Evolutionary conservation across 2,113 vertebrate genomes (phyloP), one percentile per base, ranked within the genome.

Genomic region (Chitala chitala): DNA sequence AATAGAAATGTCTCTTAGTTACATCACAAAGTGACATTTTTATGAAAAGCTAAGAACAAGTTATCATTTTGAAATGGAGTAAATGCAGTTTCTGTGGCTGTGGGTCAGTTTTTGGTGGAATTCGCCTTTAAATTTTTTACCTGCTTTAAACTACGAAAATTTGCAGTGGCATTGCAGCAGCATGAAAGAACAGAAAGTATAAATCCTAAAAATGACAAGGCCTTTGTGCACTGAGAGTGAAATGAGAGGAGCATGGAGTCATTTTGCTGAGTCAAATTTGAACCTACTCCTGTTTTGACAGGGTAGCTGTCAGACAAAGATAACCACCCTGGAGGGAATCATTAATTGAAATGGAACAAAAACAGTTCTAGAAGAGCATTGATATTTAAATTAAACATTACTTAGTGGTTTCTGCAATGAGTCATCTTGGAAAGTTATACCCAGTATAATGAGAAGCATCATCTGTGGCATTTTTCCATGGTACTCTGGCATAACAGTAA

Each of bases 191-290:
- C 22, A 51, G 73, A 63, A 66, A 64, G 56, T 59, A 68, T 20
- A 54, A 76, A 33, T 44, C 24, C 31, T 20, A 33, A 40, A 71
- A 70, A 71, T 77, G 73, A 76, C 70, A 79, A 73, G 74, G 74
- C 53, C 77, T 77, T 76, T 77, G 75, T 80, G 82, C 75, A 75
- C 66, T 71, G 74, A 77, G 74, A 75, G 63, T 75, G 63, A 79
- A 80, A 84, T 79, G 77, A 80, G 77, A 80, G 50, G 73, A 78
- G 82, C 80, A 78, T 46, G 77, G 68, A 78, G 44, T 76, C 61
- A 77, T 78, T 82, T 59, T 74, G 10, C 46, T 24, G 38, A 77
- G 77, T 69, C 78, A 82, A 76, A 73, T 71, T 63, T 68, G 71
- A 55, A 66, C 26, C 26, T 40, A 10, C 61, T 42, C 55, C 68